A percentile compares a stretch with the other conserved stretches of the same genome.
These are phyloP conservation scores for Tribolium madens DNA, from an alignment of 1,140 invertebrate species.

Conservation along the genomic window DNA sequence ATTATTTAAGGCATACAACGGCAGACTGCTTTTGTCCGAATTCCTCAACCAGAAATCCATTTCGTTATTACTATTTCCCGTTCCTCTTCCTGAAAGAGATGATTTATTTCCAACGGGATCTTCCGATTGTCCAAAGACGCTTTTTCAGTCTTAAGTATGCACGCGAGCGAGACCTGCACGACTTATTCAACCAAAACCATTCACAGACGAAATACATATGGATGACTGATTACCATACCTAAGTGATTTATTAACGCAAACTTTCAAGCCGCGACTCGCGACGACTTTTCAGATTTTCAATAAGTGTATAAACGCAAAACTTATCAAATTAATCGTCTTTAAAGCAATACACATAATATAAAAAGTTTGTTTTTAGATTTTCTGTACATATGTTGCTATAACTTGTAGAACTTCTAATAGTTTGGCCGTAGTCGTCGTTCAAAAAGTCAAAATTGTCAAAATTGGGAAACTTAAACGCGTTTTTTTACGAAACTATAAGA, in stretches of 20 bases:
- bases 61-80: slow-evolving; percentile 42
- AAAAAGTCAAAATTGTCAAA: too few species aligned
- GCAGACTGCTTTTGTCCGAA: slow-evolving; percentile 34
- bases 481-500: too few species aligned
- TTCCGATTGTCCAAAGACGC: slow-evolving; percentile 12
- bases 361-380: too few species aligned
- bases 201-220: neutral
- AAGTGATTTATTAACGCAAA: neutral
- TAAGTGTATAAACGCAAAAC: too few species aligned
- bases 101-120: slow-evolving; percentile 21
- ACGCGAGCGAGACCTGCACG: neutral
- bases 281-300: too few species aligned
- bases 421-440: too few species aligned
- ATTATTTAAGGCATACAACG: slow-evolving; percentile 33
- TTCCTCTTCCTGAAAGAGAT: slow-evolving; percentile 33
- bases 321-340: too few species aligned
- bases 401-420: too few species aligned
- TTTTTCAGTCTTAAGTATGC: neutral
- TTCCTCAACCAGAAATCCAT: slow-evolving; percentile 40
- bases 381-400: too few species aligned
- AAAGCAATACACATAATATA: too few species aligned
- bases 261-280: too few species aligned
- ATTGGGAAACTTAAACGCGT: too few species aligned
- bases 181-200: neutral
- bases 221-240: neutral